Evolutionary conservation across 2,888 invertebrate species (phyloP), one percentile per base, ranked within the genome.

Genomic region (Eupelmus urozonus): DNA sequence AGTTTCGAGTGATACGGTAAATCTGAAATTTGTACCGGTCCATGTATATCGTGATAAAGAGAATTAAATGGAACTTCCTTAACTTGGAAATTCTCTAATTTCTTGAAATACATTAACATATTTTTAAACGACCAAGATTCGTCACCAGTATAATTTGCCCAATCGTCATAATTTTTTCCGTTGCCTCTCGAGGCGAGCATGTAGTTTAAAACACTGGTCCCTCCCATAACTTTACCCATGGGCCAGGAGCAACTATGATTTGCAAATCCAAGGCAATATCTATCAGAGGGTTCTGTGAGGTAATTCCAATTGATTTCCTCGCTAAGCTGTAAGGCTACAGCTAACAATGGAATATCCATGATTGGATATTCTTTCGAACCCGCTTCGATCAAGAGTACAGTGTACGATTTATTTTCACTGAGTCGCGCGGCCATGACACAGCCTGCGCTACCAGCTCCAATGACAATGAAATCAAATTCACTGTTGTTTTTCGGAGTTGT

Each of bases 261-360:
- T 81, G 94, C 93, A 96, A 96, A 96, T 11, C 95, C 96, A 79
- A 95, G 92, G 85, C 96, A 97, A 89, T 96, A 96, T 16, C 94
- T 93, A 62, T 94, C 93, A 81, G 94, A 93, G 0, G 94, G 94
- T 55, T 91, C 90, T 1, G 97, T 97, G 90, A 96, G 95, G 90
- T 95, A 97, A 90, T 96, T 94, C 97, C 97, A 97, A 90, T 97
- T 97, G 62, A 94, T 92, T 88, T 97, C 92, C 42, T 96, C 95
- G 25, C 96, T 94, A 78, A 96, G 92, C 87, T 97, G 97, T 18
- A 94, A 93, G 88, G 96, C 96, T n/a, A 95, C 95, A 23, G 96
- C 95, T 79, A 97, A 89, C 0, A 95, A 94, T 2, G 97, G 97
- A 74, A 97, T 94, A 90, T 97, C 96, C 5, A 96, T 62, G 11